Conservation (phyloP, 2,888 invertebrate species). For the Nesidiocoris tenuis region DNA sequence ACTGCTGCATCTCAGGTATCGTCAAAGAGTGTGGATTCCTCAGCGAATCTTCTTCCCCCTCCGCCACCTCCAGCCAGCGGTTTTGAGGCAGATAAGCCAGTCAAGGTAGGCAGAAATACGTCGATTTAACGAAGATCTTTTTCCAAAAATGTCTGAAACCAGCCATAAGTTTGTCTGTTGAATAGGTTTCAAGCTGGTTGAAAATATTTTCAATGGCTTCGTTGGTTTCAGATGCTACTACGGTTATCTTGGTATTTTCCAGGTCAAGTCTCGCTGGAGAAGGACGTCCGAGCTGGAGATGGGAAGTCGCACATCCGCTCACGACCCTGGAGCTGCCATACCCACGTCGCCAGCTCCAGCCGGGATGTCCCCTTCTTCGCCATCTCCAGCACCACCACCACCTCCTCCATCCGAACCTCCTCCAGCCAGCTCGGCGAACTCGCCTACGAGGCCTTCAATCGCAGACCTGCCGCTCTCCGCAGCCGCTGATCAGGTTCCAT, state of each 20-base stretch:
- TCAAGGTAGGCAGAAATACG: constrained; percentile 58
- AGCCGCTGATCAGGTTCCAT: not conserved
- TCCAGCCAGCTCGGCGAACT: not conserved
- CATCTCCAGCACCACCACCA: not conserved
- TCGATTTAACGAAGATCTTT: too few relatives aligned
- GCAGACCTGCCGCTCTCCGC: not conserved
- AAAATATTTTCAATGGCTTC: too few relatives aligned
- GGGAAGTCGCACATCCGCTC: constrained; percentile 52
- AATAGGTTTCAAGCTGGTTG: too few relatives aligned
- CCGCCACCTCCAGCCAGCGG: constrained; percentile 17
- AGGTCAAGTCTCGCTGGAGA: constrained; percentile 74
- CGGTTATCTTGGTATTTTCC: too few relatives aligned
- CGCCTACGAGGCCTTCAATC: not conserved
- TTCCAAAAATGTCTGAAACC: too few relatives aligned
- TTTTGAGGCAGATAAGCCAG: constrained; percentile 60
- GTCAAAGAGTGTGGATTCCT: not conserved
- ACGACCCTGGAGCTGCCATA: not conserved
- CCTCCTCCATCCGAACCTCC: constrained; percentile 12
- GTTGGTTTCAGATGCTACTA: too few relatives aligned
- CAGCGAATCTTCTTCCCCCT: not conserved
- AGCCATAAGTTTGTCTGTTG: too few relatives aligned
- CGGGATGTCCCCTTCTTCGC: constrained; percentile 4
- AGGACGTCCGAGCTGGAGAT: constrained; percentile 73
- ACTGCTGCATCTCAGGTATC: not conserved
- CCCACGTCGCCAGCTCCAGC: not conserved